Evolutionary conservation across 2,888 invertebrate species (phyloP), one percentile per base, ranked within the genome.

Genomic region (Penaeus monodon): DNA sequence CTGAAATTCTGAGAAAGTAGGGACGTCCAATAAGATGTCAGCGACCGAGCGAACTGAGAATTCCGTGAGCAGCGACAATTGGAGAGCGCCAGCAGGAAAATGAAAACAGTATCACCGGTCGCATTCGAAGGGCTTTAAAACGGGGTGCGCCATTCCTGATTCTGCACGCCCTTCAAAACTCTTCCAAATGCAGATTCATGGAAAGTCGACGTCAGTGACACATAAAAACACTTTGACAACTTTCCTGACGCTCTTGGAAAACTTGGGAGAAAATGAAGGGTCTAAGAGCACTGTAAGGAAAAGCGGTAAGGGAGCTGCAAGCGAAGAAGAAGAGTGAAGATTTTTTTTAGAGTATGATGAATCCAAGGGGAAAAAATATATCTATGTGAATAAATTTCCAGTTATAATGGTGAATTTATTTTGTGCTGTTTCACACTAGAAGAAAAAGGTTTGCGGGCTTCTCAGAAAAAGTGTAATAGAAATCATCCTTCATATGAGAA

Each of bases 171-270:
- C 0, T 97, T 94, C 91, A 92, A 93, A 22, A 94, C 94, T 90
- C 92, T 98, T 85, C 98, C 98, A 0, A 93, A 94, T 77, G 94
- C 95, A 77, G 95, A 95, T 0, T 96, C 96, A 89, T 98, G 97
- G 92, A 94, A 96, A 17, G 95, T 95, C 91, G 95, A 97, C 91
- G 96, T 98, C 74, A 96, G 96, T 92, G 97, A 97, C 95, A 98
- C 74, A 95, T 98, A 33, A 95, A n/a, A n/a, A n/a, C n/a, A 96
- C 92, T 98, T 96, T 92, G 98, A 98, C 93, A 98, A 98, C 92
- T 94, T 98, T 88, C 97, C 98, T 0, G 96, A 97, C 92, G 95
- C 97, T 0, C 96, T 95, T 1, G 98, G 98, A 76, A n/a, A n/a
- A 97, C 96, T 92, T 98, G 96, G 92, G 95, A 96, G 91, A 94